Percentiles rank a stretch among this genome's conserved stretches.
phyloP scores from a whole-genome alignment of 2,113 vertebrate species.

The Apteryx owenii region DNA sequence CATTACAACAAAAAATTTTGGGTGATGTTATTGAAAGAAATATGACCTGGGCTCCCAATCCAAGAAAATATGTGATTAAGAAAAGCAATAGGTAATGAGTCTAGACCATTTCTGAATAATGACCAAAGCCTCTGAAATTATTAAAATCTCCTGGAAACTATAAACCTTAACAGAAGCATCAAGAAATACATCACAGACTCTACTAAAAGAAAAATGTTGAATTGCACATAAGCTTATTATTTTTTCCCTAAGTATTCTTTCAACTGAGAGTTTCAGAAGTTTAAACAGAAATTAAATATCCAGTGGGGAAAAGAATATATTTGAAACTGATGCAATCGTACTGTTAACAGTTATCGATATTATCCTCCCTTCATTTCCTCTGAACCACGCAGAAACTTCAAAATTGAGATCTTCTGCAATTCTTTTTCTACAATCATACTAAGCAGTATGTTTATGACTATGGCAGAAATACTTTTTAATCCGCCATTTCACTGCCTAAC shows the following conservation, averaged over 20 bases:
- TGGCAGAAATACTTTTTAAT: not conserved
- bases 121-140: fast-evolving
- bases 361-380: not conserved
- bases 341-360: not conserved
- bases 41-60: not conserved
- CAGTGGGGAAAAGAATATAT: not conserved
- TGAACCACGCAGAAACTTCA: not conserved
- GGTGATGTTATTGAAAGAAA: not conserved
- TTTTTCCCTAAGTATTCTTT: not conserved
- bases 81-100: not conserved
- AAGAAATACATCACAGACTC: not conserved
- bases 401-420: not conserved
- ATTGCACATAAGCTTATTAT: not conserved
- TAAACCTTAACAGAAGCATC: not conserved
- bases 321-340: not conserved
- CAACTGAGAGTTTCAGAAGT: not conserved
- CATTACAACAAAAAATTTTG: not conserved
- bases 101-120: not conserved
- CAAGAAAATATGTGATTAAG: not conserved
- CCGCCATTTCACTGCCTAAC: not conserved
- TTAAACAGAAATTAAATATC: not conserved
- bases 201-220: not conserved
- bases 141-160: not conserved
- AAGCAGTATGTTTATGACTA: not conserved
- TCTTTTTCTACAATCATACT: too few species aligned